These are phyloP conservation scores for Malaclemys terrapin DNA, from an alignment of 2,113 vertebrate species.

Conservation along the genomic window DNA sequence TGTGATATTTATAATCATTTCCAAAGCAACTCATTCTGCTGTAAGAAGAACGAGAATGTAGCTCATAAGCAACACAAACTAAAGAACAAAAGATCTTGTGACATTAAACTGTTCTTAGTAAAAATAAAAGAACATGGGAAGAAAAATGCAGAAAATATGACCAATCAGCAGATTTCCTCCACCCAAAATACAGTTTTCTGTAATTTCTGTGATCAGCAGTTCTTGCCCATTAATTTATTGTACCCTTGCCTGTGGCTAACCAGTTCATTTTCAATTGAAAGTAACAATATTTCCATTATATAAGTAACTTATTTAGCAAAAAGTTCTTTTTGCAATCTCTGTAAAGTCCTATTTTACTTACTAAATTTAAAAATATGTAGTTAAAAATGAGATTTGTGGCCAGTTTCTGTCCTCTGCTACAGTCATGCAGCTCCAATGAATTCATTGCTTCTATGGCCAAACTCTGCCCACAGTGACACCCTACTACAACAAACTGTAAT, in stretches of 20 bases:
- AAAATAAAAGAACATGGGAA: not conserved
- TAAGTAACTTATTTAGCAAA: not conserved
- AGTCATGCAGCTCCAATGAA: not conserved
- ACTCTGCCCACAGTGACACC: not conserved
- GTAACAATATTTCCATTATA: not conserved
- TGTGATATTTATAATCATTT: not conserved
- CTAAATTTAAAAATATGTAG: not conserved
- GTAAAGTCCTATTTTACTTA: not conserved
- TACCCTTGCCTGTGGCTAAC: not conserved
- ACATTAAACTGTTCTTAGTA: not conserved
- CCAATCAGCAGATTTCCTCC: not conserved
- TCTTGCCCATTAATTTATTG: not conserved
- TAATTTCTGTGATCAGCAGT: not conserved
- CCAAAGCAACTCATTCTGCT: not conserved
- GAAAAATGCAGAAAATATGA: not conserved
- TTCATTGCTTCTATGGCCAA: not conserved
- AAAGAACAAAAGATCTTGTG: not conserved
- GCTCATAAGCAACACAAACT: not conserved
- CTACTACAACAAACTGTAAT: not conserved
- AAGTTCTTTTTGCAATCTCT: not conserved
- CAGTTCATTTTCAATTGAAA: not conserved
- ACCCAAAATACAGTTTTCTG: not conserved
- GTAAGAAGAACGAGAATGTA: not conserved
- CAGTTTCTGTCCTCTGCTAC: not conserved
- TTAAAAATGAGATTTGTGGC: not conserved